These are phyloP conservation scores for Pachyseris speciosa DNA, from an alignment of 64 coral and sea anemone genomes.

Conservation along the genomic window DNA sequence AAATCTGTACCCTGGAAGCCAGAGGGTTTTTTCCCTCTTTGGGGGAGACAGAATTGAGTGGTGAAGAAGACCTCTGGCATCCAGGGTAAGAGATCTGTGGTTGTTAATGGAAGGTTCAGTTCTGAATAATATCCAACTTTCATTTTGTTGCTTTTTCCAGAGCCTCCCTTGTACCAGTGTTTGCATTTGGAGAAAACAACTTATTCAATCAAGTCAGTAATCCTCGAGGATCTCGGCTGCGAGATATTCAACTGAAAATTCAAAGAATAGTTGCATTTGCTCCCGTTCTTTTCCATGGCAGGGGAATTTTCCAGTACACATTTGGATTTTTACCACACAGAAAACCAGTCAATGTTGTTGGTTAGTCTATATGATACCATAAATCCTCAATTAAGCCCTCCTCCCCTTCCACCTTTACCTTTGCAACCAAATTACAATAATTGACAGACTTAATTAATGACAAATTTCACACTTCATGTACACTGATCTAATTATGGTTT, in stretches of 20 bases:
- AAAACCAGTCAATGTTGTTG: conserved; percentile 92
- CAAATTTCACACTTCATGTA: too few species aligned
- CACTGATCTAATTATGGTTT: too few species aligned
- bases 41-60: too few species aligned
- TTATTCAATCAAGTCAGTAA: conserved; percentile 97
- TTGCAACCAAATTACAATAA: too few species aligned
- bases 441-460: too few species aligned
- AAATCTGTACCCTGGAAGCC: too few species aligned
- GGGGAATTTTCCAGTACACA: conserved; percentile 97
- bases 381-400: background rate
- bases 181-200: conserved; percentile 97
- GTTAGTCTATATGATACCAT: conserved; percentile 28
- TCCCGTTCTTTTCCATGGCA: conserved; percentile 85
- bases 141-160: conserved; percentile 35
- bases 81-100: background rate
- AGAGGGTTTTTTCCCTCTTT: too few species aligned
- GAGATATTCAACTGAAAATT: conserved; percentile 95
- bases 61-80: background rate
- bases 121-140: background rate
- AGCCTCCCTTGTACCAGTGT: conserved; percentile 87
- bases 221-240: conserved; percentile 85
- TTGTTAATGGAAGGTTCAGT: background rate
- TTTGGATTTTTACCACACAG: conserved; percentile 91
- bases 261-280: conserved; percentile 91
- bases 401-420: too few species aligned